Evolutionary conservation across 2,888 invertebrate genomes (phyloP).

Genomic region (Drosophila diplacantha): DNA sequence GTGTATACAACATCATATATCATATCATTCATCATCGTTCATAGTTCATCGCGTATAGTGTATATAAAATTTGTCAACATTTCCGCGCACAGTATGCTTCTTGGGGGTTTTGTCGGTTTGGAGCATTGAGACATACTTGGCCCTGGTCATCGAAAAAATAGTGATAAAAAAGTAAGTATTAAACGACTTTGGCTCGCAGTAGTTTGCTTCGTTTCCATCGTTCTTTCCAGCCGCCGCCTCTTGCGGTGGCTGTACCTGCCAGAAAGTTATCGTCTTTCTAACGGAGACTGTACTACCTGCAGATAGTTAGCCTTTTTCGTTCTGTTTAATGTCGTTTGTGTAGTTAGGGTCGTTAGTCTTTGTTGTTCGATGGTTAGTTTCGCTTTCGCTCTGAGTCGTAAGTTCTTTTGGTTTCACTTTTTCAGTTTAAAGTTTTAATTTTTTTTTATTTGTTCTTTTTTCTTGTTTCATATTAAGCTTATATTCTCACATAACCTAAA

Average conservation of each 20-base stretch:
- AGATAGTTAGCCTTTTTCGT: constrained; percentile 17
- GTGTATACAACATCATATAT: constrained; percentile 53
- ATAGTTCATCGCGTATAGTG: constrained; percentile 18
- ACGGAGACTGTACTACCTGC: constrained; percentile 30
- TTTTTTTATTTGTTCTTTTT: constrained; percentile 29
- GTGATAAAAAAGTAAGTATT: constrained; percentile 18
- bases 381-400: constrained; percentile 58
- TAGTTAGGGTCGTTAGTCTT: constrained; percentile 51
- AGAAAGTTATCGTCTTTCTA: constrained; percentile 17
- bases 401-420: constrained; percentile 38
- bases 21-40: constrained; percentile 25
- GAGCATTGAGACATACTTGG: constrained; percentile 39
- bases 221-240: neutral
- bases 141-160: constrained; percentile 25
- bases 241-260: constrained; percentile 27
- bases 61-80: constrained; percentile 20
- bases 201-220: constrained; percentile 27
- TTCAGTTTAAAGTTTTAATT: constrained; percentile 45
- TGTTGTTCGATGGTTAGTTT: constrained; percentile 60
- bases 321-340: constrained; percentile 18
- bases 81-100: constrained; percentile 22
- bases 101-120: constrained; percentile 23
- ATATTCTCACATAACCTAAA: constrained; percentile 72
- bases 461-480: constrained; percentile 55
- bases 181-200: constrained; percentile 37